Evolutionary conservation across 2,888 invertebrate species (phyloP).

Genomic region (Melieria omissa): DNA sequence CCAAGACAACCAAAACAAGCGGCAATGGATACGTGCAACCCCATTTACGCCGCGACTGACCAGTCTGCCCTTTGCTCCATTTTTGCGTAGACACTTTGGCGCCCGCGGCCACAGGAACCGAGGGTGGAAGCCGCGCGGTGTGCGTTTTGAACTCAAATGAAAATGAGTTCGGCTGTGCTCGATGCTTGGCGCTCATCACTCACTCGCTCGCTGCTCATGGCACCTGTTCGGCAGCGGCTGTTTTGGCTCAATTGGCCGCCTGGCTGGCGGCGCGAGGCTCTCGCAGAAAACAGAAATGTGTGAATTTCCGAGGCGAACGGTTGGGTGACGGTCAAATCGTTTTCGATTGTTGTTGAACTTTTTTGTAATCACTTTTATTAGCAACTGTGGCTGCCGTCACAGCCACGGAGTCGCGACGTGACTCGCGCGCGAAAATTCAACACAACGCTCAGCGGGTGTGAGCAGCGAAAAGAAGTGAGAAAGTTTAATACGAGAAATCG

Average conservation of each 20-base stretch:
- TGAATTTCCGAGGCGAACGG: conserved; percentile 29
- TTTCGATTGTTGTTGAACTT: conserved; percentile 18
- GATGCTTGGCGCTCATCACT: not conserved
- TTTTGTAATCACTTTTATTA: conserved; percentile 22
- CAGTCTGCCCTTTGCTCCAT: not conserved
- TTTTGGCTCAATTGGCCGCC: not conserved
- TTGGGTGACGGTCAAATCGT: conserved; percentile 21
- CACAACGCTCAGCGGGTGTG: not conserved
- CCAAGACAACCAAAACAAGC: too few species aligned
- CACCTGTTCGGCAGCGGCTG: not conserved
- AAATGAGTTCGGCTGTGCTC: not conserved
- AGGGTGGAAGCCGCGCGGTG: too few species aligned
- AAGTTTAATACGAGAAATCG: not conserved
- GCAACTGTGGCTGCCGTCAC: too few species aligned
- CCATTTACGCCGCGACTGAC: not conserved
- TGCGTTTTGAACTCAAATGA: not conserved
- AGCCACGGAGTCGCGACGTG: not conserved
- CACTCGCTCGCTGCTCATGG: not conserved
- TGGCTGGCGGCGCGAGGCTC: conserved; percentile 3
- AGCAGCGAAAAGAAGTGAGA: not conserved
- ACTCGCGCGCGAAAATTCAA: not conserved
- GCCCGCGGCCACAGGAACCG: not conserved
- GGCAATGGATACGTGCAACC: too few species aligned
- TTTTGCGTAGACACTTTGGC: not conserved
- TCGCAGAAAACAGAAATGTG: conserved; percentile 27